These are phyloP conservation scores for Acanthochromis polyacanthus DNA, from an alignment of 2,113 vertebrate genomes.

Conservation along the genomic window DNA sequence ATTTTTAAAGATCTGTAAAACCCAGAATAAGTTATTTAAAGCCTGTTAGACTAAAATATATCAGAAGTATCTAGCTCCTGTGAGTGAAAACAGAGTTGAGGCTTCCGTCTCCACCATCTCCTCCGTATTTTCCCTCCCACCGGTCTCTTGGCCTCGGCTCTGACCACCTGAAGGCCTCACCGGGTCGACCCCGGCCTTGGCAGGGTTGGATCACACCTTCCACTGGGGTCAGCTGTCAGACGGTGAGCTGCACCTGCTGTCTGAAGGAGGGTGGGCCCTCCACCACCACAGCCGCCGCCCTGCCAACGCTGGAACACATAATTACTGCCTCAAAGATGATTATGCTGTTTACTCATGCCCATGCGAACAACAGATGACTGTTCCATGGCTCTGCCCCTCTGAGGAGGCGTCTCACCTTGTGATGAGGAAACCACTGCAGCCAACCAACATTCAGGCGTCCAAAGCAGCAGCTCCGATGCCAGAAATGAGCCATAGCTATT, in stretches of 20 bases:
- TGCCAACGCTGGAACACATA: conserved; percentile 55
- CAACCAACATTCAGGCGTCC: conserved; percentile 61
- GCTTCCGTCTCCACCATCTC: conserved; percentile 33
- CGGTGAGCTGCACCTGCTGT: conserved; percentile 79
- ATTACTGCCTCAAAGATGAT: conserved; percentile 73
- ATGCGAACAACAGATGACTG: conserved; percentile 74
- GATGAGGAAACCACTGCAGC: conserved; percentile 63
- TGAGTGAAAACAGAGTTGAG: conserved; percentile 38
- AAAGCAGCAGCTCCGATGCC: conserved; percentile 58
- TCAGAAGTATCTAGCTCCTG: background rate
- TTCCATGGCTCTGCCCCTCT: conserved; percentile 38
- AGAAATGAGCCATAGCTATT: conserved; percentile 69
- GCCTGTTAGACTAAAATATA: background rate
- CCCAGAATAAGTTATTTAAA: background rate
- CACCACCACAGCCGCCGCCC: conserved; percentile 9
- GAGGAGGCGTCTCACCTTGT: conserved; percentile 47
- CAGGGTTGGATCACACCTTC: conserved; percentile 72
- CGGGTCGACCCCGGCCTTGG: conserved; percentile 25
- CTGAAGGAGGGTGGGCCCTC: conserved; percentile 65
- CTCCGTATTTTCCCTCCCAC: conserved; percentile 45
- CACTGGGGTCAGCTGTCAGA: conserved; percentile 69
- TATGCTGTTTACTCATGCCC: conserved; percentile 74
- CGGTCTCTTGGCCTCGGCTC: conserved; percentile 66
- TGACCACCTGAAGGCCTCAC: conserved; percentile 21
- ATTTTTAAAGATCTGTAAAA: background rate